Evolutionary conservation across 2,113 vertebrate species (phyloP).

Genomic region (Rhinogobius similis): DNA sequence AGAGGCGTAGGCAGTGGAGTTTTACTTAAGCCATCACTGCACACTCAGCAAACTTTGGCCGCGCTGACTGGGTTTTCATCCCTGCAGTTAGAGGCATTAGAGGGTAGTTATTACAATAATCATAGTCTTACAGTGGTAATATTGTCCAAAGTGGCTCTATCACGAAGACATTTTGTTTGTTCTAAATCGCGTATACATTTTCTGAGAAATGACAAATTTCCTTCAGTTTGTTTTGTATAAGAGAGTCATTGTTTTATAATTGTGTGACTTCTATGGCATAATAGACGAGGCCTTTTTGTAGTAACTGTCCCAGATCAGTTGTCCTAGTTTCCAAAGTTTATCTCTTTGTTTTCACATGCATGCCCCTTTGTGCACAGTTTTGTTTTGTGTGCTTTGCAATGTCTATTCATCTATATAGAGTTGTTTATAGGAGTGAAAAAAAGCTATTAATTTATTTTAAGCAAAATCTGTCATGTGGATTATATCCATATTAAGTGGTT

Average conservation of each 20-base stretch:
- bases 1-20: background rate
- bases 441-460: too few species aligned
- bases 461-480: too few species aligned
- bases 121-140: conserved; percentile 7
- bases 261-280: conserved; percentile 27
- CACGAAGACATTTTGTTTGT: background rate
- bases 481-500: too few species aligned
- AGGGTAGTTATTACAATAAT: conserved; percentile 40
- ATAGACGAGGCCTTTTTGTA: conserved; percentile 32
- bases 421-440: background rate
- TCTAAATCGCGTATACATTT: background rate
- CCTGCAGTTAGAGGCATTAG: conserved; percentile 32
- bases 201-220: conserved; percentile 1
- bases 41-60: conserved; percentile 5
- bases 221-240: conserved; percentile 44
- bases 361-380: conserved; percentile 3
- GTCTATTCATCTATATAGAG: background rate
- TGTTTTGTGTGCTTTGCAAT: background rate
- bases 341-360: conserved; percentile 29
- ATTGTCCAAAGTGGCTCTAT: background rate
- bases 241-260: conserved; percentile 49
- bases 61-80: conserved; percentile 18
- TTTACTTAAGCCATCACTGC: conserved; percentile 35
- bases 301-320: conserved; percentile 52
- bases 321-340: conserved; percentile 38